Percentiles rank a stretch among this genome's conserved stretches.
These are phyloP conservation scores for Petrolisthes manimaculis DNA, from an alignment of 2,888 invertebrate species.

Conservation along the genomic window DNA sequence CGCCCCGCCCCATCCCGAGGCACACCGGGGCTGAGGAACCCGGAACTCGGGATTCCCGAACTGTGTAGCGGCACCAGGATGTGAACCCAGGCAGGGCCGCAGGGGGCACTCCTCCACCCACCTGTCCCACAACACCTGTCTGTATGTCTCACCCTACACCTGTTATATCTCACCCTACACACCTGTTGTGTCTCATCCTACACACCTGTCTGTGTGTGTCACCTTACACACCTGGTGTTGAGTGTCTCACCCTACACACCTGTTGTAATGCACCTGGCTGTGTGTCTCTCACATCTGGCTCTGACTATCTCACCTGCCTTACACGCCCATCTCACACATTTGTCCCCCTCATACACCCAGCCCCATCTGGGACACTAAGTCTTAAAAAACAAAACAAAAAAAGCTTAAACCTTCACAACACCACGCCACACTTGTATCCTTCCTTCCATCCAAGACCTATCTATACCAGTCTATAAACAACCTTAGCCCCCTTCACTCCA, in stretches of 20 bases:
- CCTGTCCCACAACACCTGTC: neutral
- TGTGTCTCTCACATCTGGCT: neutral
- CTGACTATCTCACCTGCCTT: too few species aligned
- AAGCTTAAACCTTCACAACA: neutral
- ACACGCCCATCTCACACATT: neutral
- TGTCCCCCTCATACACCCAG: neutral
- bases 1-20: neutral
- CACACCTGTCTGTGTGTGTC: neutral
- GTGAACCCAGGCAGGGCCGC: conserved; percentile 7
- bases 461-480: neutral
- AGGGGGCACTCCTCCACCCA: neutral
- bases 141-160: neutral
- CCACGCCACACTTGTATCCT: neutral
- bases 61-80: conserved; percentile 12
- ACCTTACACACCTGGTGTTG: neutral
- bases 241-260: neutral
- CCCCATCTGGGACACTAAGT: neutral
- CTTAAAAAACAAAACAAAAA: neutral
- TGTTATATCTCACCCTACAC: neutral
- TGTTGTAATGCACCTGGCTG: neutral
- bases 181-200: neutral
- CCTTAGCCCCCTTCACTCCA: neutral
- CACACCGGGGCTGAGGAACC: neutral
- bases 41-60: conserved; percentile 3
- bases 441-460: neutral